Conservation (phyloP, 2,113 vertebrate genomes). For the Theristicus caerulescens region DNA sequence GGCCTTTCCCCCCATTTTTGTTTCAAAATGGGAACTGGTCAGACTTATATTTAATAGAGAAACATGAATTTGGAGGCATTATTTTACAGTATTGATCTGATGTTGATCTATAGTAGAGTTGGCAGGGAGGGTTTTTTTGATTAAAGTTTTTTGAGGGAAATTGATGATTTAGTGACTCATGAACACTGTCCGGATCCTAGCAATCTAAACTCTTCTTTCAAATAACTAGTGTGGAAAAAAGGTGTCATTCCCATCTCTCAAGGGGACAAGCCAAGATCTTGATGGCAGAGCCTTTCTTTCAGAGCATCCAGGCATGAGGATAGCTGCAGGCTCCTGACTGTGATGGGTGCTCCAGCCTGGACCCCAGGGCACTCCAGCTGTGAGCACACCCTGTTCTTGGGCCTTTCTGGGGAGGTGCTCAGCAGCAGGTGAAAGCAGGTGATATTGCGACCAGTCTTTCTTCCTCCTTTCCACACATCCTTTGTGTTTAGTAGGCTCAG, state of each 20-base stretch:
- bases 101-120: neutral
- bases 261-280: neutral
- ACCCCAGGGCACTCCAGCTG: accelerated
- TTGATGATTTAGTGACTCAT: neutral
- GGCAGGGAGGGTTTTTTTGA: neutral
- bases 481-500: neutral
- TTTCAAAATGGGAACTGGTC: neutral
- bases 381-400: neutral
- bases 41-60: neutral
- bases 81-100: neutral
- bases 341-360: neutral
- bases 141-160: neutral
- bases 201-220: neutral
- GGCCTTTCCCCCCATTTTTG: neutral
- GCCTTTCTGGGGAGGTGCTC: neutral
- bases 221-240: neutral
- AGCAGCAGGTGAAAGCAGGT: neutral
- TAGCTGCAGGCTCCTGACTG: neutral
- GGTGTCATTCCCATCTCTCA: neutral
- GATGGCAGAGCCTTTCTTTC: neutral
- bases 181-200: neutral
- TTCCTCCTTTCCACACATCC: neutral
- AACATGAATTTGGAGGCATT: neutral
- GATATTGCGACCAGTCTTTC: too few relatives aligned
- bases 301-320: neutral